Evolutionary conservation across 2,113 vertebrate species (phyloP), one percentile per base, ranked within the genome.

Genomic region (Heterochromis multidens): DNA sequence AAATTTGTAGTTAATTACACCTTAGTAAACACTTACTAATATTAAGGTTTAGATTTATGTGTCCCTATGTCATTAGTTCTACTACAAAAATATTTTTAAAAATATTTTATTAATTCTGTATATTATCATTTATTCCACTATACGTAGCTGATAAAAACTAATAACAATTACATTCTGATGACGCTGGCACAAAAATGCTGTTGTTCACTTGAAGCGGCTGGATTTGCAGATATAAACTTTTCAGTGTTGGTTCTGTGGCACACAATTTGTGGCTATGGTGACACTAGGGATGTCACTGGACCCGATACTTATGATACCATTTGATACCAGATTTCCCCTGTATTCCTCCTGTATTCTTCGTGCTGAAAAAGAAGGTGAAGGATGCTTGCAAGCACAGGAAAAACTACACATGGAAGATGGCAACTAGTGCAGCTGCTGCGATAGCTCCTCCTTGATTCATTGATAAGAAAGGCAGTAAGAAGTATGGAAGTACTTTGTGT

Each of bases 171-270:
- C 23, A 70, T 11, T 46, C 25, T 72, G 40, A 72, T 49, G 65
- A 72, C 23, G 11, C 14, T 70, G 23, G 23, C 8, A 70, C 40
- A 29, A 27, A 67, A 43, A 23, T 19, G 11, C 40, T 72, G 25
- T 27, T 19, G 40, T 25, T 29, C 2, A 46, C 40, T 70, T 70
- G 16, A 70, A 70, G 5, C 2, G 2, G 65, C 14, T 46, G 40
- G 19, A 70, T 46, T 46, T 70, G 46, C 63, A 70, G 63, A 46
- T 27, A 11, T 70, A 19, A 9, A n/a, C 2, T 49, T 19, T 49
- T 49, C 65, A 72, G 40, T 72, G 65, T 72, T 49, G 67, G 16
- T 49, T 49, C 40, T 72, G 65, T 49, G 65, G 49, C 29, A 9
- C 40, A 70, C 40, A 12, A 12, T 49, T 12, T 70, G 65, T 70